Conservation (phyloP, 2,797 vertebrate genomes). For the Argentina silus region DNA sequence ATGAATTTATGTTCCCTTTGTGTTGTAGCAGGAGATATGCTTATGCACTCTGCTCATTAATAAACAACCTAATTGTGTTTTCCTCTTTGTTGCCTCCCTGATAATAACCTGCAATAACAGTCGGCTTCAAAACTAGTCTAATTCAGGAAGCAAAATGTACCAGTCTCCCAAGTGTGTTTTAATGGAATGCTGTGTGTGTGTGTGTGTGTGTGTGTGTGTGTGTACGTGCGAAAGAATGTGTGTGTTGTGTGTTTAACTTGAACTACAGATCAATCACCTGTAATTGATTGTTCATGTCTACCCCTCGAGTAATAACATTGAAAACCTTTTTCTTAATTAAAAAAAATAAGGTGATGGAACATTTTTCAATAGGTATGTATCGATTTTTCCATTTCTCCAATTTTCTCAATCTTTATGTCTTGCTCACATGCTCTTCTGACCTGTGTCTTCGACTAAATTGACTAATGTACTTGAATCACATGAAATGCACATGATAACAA, state of each 20-base stretch:
- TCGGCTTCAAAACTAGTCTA: too few species aligned
- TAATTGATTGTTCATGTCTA: neutral
- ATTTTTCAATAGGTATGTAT: neutral
- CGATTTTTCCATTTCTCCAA: neutral
- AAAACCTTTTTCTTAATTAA: neutral
- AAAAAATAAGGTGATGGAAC: neutral
- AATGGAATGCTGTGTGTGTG: too few species aligned
- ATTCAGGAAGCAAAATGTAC: too few species aligned
- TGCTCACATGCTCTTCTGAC: neutral
- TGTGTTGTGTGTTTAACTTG: neutral
- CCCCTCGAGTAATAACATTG: neutral
- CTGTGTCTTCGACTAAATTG: conserved; percentile 9
- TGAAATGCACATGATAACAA: conserved; percentile 3
- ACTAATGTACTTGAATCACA: conserved; percentile 18
- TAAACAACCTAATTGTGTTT: too few species aligned
- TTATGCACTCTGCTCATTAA: too few species aligned
- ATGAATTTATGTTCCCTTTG: too few species aligned
- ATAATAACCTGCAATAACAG: too few species aligned
- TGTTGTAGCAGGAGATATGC: too few species aligned
- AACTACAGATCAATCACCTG: neutral
- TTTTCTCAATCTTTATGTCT: neutral
- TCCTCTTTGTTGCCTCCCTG: too few species aligned
- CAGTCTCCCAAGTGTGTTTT: too few species aligned
- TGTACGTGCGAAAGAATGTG: neutral
- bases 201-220: too few species aligned